A percentile compares a stretch with the other conserved stretches of the same genome.
Conservation (phyloP, 2,797 vertebrate genomes). For the Amniataba percoides region DNA sequence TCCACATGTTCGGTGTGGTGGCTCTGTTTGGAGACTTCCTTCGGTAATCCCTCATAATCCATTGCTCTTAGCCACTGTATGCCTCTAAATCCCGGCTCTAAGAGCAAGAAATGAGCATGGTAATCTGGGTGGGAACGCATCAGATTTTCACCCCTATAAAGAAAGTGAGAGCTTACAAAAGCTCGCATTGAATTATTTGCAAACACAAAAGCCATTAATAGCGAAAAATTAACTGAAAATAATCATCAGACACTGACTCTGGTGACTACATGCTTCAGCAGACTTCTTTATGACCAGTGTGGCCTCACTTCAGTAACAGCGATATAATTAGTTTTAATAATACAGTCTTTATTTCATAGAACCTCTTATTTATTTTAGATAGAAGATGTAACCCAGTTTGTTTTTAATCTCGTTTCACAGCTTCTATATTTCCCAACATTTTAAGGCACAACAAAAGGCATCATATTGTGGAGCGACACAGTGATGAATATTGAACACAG, state of each 20-base stretch:
- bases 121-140: slow-evolving; percentile 78
- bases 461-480: slow-evolving; percentile 28
- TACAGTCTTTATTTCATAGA: slow-evolving; percentile 24
- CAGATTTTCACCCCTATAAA: slow-evolving; percentile 73
- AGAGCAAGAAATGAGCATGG: slow-evolving; percentile 78
- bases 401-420: slow-evolving; percentile 18
- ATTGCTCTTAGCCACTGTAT: slow-evolving; percentile 82
- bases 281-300: slow-evolving; percentile 13
- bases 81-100: slow-evolving; percentile 80
- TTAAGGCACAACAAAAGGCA: background rate
- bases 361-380: slow-evolving; percentile 8
- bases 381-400: background rate
- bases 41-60: slow-evolving; percentile 85
- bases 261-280: background rate
- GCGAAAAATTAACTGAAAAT: slow-evolving; percentile 34
- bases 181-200: slow-evolving; percentile 51
- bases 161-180: slow-evolving; percentile 58
- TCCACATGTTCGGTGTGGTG: slow-evolving; percentile 63
- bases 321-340: slow-evolving; percentile 34
- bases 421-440: slow-evolving; percentile 7
- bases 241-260: slow-evolving; percentile 24
- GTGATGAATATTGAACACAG: slow-evolving; percentile 14
- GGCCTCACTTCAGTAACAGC: slow-evolving; percentile 13
- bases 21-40: slow-evolving; percentile 77
- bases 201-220: slow-evolving; percentile 45